Evolutionary conservation across 2,797 vertebrate species (phyloP), one percentile per base, ranked within the genome.

Genomic region (Heterohyrax brucei): DNA sequence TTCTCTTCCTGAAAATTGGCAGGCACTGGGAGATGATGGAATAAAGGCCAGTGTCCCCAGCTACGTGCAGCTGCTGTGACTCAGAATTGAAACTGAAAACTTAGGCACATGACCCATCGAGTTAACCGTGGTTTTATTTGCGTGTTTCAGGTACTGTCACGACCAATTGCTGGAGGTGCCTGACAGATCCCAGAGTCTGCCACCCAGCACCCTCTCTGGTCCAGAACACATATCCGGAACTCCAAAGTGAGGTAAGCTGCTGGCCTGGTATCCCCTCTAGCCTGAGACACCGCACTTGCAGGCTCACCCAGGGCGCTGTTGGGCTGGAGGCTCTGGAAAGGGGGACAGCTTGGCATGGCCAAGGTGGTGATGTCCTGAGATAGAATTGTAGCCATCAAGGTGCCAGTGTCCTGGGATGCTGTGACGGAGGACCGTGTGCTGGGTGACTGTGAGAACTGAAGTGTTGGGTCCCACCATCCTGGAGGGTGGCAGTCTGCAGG

Each of bases 101-200:
- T 39, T n/a, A 16, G 53, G 82, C 9, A 5, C 28, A 39, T 9
- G 0, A 1, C 61, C 64, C 2, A 0, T 33, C 39, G 53, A 13
- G 44, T 79, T 89, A 26, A 93, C n/a, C 0, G 0, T 3, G 64
- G 22, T 62, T 90, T 50, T 81, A 10, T 88, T 75, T 91, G 80
- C 10, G 24, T 4, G 0, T 84, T 82, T 68, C 73, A 96, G 96
- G 92, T 78, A 33, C 76, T 7, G 1, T 80, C 76, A 0, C n/a
- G 3, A 0, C 33, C 39, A 39, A 39, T 39, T 10, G 2, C 61
- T 22, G 53, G 62, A 84, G 61, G 64, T 21, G 10, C 28, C 75
- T 7, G 21, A 81, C 48, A 46, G 81, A 62, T 2, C 72, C 16
- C 18, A 18, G 83, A 92, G 70, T 21, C 61, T 30, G 13, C 81